Conservation (phyloP, 2,888 invertebrate genomes). For the Tanytarsus gracilentus region DNA sequence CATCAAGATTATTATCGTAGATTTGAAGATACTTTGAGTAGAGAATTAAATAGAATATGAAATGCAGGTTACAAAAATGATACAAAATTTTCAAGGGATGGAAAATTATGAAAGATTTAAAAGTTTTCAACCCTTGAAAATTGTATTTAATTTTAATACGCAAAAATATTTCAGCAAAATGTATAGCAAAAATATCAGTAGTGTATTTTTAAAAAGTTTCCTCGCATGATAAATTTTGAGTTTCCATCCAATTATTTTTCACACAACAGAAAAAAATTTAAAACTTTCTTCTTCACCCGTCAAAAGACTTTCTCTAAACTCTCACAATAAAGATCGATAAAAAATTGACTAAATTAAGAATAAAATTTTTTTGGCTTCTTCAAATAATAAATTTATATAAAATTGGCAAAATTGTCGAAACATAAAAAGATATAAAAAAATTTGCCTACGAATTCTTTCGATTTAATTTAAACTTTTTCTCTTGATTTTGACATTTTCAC, state of each 20-base stretch:
- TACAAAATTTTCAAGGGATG: too few species aligned
- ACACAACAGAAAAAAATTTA: background rate
- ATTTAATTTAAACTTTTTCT: background rate
- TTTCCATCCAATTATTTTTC: background rate
- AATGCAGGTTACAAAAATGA: too few species aligned
- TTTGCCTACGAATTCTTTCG: conserved; percentile 4
- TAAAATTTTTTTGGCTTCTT: background rate
- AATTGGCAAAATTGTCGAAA: background rate
- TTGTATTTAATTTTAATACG: too few species aligned
- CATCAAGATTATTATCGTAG: too few species aligned
- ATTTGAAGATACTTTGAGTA: too few species aligned
- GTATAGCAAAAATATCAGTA: too few species aligned
- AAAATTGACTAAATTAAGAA: conserved; percentile 3
- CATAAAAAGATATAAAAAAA: background rate
- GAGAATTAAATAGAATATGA: too few species aligned
- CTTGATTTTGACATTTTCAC: background rate
- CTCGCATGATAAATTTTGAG: background rate
- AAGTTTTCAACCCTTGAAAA: too few species aligned
- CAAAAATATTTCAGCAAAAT: too few species aligned
- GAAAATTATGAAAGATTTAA: too few species aligned
- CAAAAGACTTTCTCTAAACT: too few species aligned
- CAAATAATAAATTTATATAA: background rate
- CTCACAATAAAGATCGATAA: background rate
- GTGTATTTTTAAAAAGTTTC: too few species aligned
- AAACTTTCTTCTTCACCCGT: background rate